Base-by-base conservation (phyloP, 2,113 vertebrate genomes). In the Smithornis capensis region DNA sequence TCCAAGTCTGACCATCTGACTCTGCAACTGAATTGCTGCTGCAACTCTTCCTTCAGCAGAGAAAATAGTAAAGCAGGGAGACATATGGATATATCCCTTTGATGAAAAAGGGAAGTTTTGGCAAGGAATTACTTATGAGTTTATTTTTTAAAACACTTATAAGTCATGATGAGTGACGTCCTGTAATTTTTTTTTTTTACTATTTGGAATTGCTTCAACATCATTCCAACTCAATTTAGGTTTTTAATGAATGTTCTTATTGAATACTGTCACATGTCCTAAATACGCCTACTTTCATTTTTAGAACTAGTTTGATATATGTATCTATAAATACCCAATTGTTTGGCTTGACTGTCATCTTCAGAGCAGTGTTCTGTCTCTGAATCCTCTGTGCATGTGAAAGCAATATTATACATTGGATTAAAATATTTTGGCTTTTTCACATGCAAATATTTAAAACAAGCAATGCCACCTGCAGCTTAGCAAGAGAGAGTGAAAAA, bases 211-310 rank as follows among this genome's bases (percentile, higher is more conserved):
- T 92, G 49, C 60, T 63, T 77, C 83, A 86, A 29, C n/a, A 83
- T 77, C 15, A 67, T 83, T 90, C 47, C 6, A 3, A 56, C 60
- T 92, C 71, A 88, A 57, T 90, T 94, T 88, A 68, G 52, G 38
- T 75, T 94, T 33, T 44, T 91, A 95, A 96, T 94, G 73, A 89
- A 55, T 37, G 42, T 90, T 95, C 90, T 80, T 86, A 31, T 28
- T 88, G 63, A 94, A 83, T 55, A 74, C 74, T 74, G n/a, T 84
- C 85, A 83, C 64, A 44, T 88, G 87, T 90, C 92, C 90, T 95
- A 94, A 94, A 96, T 94, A 63, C 70, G 35, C 68, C 79, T 67
- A 12, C 67, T 93, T 83, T 67, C 79, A 74, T 93, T 96, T 89
- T 92, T 94, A 86, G 94, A 88, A 70, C 56, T 60, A 67, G 79